Evolutionary conservation across 2,797 vertebrate species (phyloP).

Genomic region (Gymnodraco acuticeps): DNA sequence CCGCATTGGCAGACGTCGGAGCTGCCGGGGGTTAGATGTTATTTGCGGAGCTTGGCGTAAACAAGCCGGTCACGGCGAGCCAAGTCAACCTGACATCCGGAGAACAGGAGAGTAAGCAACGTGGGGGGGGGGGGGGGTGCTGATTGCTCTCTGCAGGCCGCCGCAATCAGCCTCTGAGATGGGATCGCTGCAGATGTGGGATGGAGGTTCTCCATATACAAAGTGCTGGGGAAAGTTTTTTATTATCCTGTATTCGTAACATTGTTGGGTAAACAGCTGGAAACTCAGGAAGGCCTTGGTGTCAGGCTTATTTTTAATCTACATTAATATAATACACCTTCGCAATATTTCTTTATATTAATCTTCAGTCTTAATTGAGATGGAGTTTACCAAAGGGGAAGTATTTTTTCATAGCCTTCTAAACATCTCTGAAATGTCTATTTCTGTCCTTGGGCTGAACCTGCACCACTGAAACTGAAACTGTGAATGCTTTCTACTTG

Average conservation of each 20-base stretch:
- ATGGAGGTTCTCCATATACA: slow-evolving; percentile 52
- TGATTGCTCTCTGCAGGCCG: slow-evolving; percentile 30
- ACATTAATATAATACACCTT: too few species aligned
- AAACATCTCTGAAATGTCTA: too few species aligned
- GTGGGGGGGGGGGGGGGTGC: slow-evolving; percentile 34
- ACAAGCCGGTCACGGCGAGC: slow-evolving; percentile 52
- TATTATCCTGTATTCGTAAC: slow-evolving; percentile 55
- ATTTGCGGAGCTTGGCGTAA: slow-evolving; percentile 62
- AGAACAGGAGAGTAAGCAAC: slow-evolving; percentile 33
- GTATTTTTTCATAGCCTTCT: too few species aligned
- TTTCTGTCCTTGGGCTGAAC: too few species aligned
- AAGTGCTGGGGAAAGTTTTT: slow-evolving; percentile 36
- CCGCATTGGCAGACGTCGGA: slow-evolving; percentile 51
- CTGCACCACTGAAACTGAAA: too few species aligned
- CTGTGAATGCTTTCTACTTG: too few species aligned
- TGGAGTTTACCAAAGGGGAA: too few species aligned
- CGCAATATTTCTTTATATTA: too few species aligned
- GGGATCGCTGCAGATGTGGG: slow-evolving; percentile 49
- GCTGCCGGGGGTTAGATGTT: slow-evolving; percentile 65
- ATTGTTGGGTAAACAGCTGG: slow-evolving; percentile 60
- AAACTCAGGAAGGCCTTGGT: slow-evolving; percentile 40
- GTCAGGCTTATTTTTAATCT: slow-evolving; percentile 7
- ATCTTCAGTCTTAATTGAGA: too few species aligned
- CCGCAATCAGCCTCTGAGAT: slow-evolving; percentile 56
- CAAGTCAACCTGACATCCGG: slow-evolving; percentile 58